These are phyloP conservation scores for Percopsis transmontana DNA, from an alignment of 2,113 vertebrate genomes.

Conservation along the genomic window DNA sequence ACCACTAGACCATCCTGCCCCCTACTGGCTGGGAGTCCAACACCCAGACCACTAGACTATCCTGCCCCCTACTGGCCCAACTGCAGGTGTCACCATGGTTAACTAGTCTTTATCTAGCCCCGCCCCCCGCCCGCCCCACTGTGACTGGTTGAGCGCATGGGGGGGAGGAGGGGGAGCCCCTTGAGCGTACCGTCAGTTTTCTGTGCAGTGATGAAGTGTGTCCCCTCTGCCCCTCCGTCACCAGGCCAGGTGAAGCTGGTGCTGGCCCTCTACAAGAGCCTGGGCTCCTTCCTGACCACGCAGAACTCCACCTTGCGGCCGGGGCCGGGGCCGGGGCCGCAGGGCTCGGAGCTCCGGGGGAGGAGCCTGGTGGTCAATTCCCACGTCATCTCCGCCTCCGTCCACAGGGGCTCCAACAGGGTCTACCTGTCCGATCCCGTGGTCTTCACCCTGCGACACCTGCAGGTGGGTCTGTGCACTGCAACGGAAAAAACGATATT, in stretches of 20 bases:
- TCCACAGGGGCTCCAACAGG: slow-evolving; percentile 89
- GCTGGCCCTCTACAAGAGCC: slow-evolving; percentile 89
- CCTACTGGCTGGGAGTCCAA: no score
- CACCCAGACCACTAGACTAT: no score
- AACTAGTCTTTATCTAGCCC: no score
- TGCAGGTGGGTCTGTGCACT: slow-evolving; percentile 76
- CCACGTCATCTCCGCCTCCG: slow-evolving; percentile 91
- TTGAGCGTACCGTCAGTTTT: no score
- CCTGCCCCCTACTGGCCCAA: no score
- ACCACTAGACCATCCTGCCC: no score
- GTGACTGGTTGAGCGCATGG: no score
- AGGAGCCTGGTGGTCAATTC: slow-evolving; percentile 88
- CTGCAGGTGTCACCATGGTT: no score
- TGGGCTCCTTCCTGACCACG: slow-evolving; percentile 89
- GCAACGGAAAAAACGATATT: no score
- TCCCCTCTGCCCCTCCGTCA: background rate
- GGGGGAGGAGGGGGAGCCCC: no score
- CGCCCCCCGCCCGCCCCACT: no score
- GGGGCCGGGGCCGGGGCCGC: slow-evolving; percentile 72
- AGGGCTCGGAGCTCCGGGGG: slow-evolving; percentile 59
- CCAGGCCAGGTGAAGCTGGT: slow-evolving; percentile 87
- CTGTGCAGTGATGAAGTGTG: no score
- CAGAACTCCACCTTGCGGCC: slow-evolving; percentile 87
- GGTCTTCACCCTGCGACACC: slow-evolving; percentile 88
- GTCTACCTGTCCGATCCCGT: slow-evolving; percentile 92